These are phyloP conservation scores for Hofmannophila pseudospretella DNA, from an alignment of 2,888 invertebrate genomes.

Conservation along the genomic window DNA sequence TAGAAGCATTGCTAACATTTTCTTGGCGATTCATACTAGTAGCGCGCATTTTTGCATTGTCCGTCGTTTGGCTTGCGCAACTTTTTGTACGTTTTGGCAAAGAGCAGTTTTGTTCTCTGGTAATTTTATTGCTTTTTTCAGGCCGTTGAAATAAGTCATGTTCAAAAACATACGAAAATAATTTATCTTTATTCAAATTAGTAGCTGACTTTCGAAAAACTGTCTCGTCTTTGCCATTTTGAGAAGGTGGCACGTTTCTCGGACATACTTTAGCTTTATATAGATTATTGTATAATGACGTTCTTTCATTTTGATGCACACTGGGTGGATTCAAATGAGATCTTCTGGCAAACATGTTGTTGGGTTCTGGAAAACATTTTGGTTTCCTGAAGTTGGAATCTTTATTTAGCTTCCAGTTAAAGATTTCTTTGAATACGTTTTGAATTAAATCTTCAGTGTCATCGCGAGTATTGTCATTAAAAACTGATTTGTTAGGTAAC, in stretches of 20 bases:
- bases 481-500: background rate
- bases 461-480: conserved; percentile 12
- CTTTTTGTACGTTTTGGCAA: background rate
- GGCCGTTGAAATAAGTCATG: background rate
- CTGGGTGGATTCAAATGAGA: too few species aligned
- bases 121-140: background rate
- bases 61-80: background rate
- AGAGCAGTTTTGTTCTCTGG: background rate
- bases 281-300: background rate
- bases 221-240: background rate
- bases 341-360: too few species aligned
- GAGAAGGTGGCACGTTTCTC: background rate
- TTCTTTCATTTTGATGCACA: background rate
- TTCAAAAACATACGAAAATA: conserved; percentile 18
- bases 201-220: background rate
- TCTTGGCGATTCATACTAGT: background rate
- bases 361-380: too few species aligned
- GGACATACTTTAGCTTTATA: background rate
- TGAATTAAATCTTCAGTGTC: conserved; percentile 37
- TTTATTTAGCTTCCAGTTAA: conserved; percentile 21
- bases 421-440: conserved; percentile 45
- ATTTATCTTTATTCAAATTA: conserved; percentile 8
- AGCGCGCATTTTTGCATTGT: background rate
- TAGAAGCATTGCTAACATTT: background rate
- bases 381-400: background rate